A percentile compares a stretch with the other conserved stretches of the same genome.
phyloP scores from a whole-genome alignment of 2,888 invertebrate genomes.

The Cacoxenus indagator region DNA sequence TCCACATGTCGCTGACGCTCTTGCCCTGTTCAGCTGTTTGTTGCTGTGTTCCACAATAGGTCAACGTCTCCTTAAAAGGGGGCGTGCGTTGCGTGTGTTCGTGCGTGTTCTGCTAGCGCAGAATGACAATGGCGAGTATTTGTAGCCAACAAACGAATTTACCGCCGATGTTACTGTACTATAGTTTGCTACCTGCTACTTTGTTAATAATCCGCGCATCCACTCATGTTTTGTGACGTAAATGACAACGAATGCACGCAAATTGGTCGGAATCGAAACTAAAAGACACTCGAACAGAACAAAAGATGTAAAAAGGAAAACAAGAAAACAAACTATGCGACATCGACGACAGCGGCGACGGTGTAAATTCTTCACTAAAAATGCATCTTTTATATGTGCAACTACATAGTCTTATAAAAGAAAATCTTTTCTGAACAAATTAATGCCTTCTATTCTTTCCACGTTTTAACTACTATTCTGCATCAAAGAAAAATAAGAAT shows the following conservation, averaged over 20 bases:
- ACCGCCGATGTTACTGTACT: no score
- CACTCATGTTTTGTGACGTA: slow-evolving; percentile 42
- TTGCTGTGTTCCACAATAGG: slow-evolving; percentile 25
- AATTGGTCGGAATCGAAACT: slow-evolving; percentile 41
- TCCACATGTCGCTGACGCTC: slow-evolving; percentile 76
- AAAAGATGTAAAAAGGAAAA: slow-evolving; percentile 55
- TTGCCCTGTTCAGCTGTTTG: slow-evolving; percentile 11
- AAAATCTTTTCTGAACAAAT: slow-evolving; percentile 33
- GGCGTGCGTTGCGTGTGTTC: slow-evolving; percentile 29
- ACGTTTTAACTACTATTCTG: neutral
- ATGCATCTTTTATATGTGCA: slow-evolving; percentile 25
- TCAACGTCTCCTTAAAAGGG: slow-evolving; percentile 41
- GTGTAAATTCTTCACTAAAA: slow-evolving; percentile 9
- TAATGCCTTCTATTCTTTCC: slow-evolving; percentile 30
- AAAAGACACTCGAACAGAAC: slow-evolving; percentile 46
- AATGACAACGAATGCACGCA: slow-evolving; percentile 44
- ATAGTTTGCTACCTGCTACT: neutral
- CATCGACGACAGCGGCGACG: slow-evolving; percentile 27
- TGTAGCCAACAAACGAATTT: no score
- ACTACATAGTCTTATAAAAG: slow-evolving; percentile 42
- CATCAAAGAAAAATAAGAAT: slow-evolving; percentile 37
- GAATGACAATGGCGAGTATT: no score
- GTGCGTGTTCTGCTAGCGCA: no score
- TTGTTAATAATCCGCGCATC: neutral
- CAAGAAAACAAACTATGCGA: slow-evolving; percentile 44